These are phyloP conservation scores for Charadrius vociferus DNA, from an alignment of 2,113 vertebrate species.

Conservation along the genomic window DNA sequence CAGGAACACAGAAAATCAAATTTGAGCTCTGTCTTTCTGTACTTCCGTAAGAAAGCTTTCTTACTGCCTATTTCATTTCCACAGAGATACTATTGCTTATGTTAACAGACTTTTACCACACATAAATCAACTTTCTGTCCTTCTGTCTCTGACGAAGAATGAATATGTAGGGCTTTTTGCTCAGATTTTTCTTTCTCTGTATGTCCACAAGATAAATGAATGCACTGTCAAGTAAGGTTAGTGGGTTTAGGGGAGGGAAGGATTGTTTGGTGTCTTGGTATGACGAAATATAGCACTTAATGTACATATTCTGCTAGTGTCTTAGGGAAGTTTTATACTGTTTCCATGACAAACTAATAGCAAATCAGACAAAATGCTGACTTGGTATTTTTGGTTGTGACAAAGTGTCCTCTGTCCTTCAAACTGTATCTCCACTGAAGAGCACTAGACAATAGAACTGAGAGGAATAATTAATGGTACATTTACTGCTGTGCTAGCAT, in stretches of 20 bases:
- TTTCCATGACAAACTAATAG: background rate
- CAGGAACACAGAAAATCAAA: background rate
- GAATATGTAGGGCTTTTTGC: background rate
- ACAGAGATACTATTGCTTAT: background rate
- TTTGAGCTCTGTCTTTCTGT: background rate
- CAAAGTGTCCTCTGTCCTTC: slow-evolving; percentile 16
- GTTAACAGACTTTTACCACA: background rate
- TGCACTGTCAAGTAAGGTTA: background rate
- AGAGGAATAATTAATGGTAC: slow-evolving; percentile 23
- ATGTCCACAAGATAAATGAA: background rate
- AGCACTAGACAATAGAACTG: background rate
- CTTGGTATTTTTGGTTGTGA: background rate
- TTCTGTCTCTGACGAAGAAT: background rate
- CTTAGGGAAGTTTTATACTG: background rate
- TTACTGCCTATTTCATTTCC: background rate
- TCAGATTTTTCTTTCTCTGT: background rate
- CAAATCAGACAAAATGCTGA: slow-evolving; percentile 10
- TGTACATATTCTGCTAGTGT: background rate
- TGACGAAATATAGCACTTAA: slow-evolving; percentile 7
- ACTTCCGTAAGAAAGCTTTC: background rate
- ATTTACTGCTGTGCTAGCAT: background rate
- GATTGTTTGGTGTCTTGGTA: background rate
- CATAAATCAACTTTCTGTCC: background rate
- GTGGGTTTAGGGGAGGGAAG: background rate
- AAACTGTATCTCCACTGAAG: background rate